Evolutionary conservation across 2,888 invertebrate genomes (phyloP).

Genomic region (Pandemis corylana): DNA sequence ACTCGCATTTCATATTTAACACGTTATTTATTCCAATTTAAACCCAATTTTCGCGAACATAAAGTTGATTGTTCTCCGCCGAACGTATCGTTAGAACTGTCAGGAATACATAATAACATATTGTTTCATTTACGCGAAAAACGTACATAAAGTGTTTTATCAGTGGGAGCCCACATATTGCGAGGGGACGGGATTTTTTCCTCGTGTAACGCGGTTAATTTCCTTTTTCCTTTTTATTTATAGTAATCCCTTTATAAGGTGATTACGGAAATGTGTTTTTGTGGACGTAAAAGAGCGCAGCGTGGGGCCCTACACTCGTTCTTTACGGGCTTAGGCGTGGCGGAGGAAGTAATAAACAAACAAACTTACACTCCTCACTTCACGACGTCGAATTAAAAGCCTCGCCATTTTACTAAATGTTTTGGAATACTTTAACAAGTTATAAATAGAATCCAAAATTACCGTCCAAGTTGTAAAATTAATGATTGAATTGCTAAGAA

Average conservation of each 20-base stretch:
- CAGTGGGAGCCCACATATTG: slow-evolving; percentile 83
- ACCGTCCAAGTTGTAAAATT: not conserved
- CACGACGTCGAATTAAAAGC: slow-evolving; percentile 21
- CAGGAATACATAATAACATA: slow-evolving; percentile 73
- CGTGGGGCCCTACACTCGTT: slow-evolving; percentile 69
- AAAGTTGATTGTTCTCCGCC: slow-evolving; percentile 51
- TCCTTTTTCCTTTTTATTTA: slow-evolving; percentile 85
- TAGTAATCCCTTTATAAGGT: slow-evolving; percentile 86
- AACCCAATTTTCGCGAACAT: slow-evolving; percentile 23
- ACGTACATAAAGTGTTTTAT: slow-evolving; percentile 81
- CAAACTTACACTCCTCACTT: slow-evolving; percentile 39
- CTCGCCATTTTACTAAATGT: slow-evolving; percentile 19
- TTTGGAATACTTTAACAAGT: not conserved
- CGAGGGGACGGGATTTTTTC: slow-evolving; percentile 80
- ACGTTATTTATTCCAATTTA: slow-evolving; percentile 36
- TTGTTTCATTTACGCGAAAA: slow-evolving; percentile 80
- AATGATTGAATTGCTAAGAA: too few species aligned
- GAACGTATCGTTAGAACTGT: slow-evolving; percentile 51
- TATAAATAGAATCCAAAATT: not conserved
- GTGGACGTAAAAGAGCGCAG: slow-evolving; percentile 83
- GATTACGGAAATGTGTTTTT: slow-evolving; percentile 85
- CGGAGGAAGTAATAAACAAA: slow-evolving; percentile 54
- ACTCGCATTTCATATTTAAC: slow-evolving; percentile 26
- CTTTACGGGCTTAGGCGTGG: slow-evolving; percentile 62
- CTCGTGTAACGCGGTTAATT: slow-evolving; percentile 83